Base-by-base conservation (phyloP, 2,888 invertebrate genomes). In the Tholera decimalis region DNA sequence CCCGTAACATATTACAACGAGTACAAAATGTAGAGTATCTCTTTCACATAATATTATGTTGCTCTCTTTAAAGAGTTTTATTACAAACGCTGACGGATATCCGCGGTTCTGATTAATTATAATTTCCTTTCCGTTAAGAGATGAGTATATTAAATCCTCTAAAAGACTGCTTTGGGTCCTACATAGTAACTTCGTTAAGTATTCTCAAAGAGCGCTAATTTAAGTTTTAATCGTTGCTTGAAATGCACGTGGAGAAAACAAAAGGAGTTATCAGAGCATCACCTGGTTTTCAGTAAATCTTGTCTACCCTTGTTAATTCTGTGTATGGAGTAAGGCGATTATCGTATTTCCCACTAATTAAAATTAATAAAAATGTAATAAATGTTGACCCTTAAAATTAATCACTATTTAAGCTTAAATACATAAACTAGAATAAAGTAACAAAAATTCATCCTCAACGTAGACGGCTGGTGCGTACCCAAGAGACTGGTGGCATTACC, bases 41-140 rank as follows among this genome's bases (percentile, higher is more conserved):
- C 7, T 63, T 51, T 9, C 24, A 39, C 24, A 4, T 54, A 55
- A 51, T 62, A 59, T 44, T 37, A 49, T 49, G 44, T 55, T 37
- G 24, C 30, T 70, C 24, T 44, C 44, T 70, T 20, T 56, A 41
- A 68, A 68, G 53, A 61, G 49, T 66, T 75, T 54, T 60, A 79
- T 69, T 69, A 79, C 22, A 51, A 57, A 60, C 26, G 74, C 50
- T 63, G 49, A 30, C 33, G 49, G 33, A 28, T 37, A 59, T 39
- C 30, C 28, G 50, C 47, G 43, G 46, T 43, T 59, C 47, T 51
- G 57, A 43, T 55, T 37, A 56, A 67, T 74, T 74, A 53, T 61
- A 69, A 76, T 68, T 58, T 69, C 49, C 44, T 28, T 24, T 47
- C 56, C 56, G 57, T 61, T 68, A 51, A n/a, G 18, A 46, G 46